Base-by-base conservation (phyloP, 2,888 invertebrate species). In the Cantharis rustica region DNA sequence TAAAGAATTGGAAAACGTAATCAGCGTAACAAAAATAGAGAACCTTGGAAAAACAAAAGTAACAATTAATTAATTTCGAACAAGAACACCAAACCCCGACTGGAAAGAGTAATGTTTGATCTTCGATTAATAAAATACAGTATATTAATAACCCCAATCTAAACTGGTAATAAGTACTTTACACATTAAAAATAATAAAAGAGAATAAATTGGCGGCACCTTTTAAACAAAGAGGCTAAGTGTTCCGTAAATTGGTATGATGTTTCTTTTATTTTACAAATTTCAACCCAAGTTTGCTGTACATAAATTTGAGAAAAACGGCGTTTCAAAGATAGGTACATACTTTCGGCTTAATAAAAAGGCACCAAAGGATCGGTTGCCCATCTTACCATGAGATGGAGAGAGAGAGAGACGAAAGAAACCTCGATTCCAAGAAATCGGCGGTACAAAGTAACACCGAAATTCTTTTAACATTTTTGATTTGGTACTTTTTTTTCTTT, bases 241-340 rank as follows among this genome's bases (percentile, higher is more conserved):
- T 71, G 76, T 27, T 23, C 77, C 68, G 77, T 71, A 76, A 77
- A 74, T 77, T 77, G 74, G 27, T 77, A 74, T 75, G 64, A 66
- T 66, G 64, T 66, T 66, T 66, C 17, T 66, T 66, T 66, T 66
- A 20, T 66, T 66, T 66, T 66, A 63, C 20, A 66, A 66, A 20
- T 66, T 66, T n/a, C n/a, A 13, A 71, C 10, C 16, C 20, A 47
- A 69, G 47, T 13, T 68, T 10, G 15, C 68, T 20, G 23, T 26
- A 20, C 15, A 15, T 69, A 31, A 69, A 47, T 31, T 69, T 69
- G 17, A 47, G 31, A 13, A 69, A 69, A 69, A 10, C 17, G 47
- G 47, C 31, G 7, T 27, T 16, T 71, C 64, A 66, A 66, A 13
- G 23, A 16, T 66, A n/a, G 17, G 17, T 13, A 66, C 13, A 20